Conservation (phyloP, 2,113 vertebrate species). For the Takifugu bimaculatus region DNA sequence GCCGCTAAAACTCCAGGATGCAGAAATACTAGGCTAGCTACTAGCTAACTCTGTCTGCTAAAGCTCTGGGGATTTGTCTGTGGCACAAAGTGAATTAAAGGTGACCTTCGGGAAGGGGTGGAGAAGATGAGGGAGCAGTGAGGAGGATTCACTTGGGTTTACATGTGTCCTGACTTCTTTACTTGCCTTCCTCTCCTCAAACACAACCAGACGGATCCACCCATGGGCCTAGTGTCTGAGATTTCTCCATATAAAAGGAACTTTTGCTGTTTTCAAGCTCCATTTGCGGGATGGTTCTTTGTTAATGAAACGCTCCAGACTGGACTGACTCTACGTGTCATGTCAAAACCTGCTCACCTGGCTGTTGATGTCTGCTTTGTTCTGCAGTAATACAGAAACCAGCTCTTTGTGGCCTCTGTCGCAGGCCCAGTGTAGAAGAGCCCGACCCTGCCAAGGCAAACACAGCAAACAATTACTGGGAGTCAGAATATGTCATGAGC, state of each 20-base stretch:
- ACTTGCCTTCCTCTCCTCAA: background rate
- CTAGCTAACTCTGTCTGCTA: constrained; percentile 61
- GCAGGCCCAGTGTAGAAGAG: constrained; percentile 92
- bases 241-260: background rate
- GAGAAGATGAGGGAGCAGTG: constrained; percentile 23
- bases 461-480: background rate
- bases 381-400: constrained; percentile 84
- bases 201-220: background rate
- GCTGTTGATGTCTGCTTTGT: constrained; percentile 87
- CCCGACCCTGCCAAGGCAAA: constrained; percentile 79
- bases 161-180: constrained; percentile 1
- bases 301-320: too few relatives aligned
- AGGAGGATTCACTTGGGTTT: constrained; percentile 18
- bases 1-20: constrained; percentile 62
- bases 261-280: background rate
- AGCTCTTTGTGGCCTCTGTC: constrained; percentile 95
- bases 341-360: constrained; percentile 78
- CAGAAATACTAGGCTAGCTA: constrained; percentile 62
- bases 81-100: constrained; percentile 71
- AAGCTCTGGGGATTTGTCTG: constrained; percentile 65
- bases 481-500: background rate
- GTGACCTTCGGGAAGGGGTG: constrained; percentile 55
- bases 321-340: too few relatives aligned
- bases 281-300: too few relatives aligned
- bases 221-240: background rate